Base-by-base conservation (phyloP, 1,140 invertebrate species). In the Cyclargus thomasi region DNA sequence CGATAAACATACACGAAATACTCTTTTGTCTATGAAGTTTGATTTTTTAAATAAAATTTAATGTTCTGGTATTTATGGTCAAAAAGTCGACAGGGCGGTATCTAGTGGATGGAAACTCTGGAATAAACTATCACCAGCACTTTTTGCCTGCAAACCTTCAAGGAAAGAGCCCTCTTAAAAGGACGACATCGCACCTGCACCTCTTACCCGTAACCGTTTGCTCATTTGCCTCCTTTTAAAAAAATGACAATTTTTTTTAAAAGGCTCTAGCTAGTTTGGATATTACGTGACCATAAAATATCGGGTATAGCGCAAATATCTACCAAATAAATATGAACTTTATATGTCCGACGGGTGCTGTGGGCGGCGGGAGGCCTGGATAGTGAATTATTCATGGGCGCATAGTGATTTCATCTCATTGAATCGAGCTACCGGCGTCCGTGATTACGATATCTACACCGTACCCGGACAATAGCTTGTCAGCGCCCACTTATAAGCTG, bases 331-430 rank as follows among this genome's bases (percentile, higher is more conserved):
- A 59, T 67, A 70, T 78, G 68, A 79, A 77, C 75, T 78, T 79
- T 82, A 80, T 81, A 65, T 17, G 47, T 47, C 53, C 64, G 39
- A 65, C 3, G 23, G 29, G 39, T 8, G 14, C 11, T 14, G 39
- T 47, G 8, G 39, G 18, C 59, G 73, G 64, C 69, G 75, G 70
- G 70, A 69, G 72, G 57, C 59, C 55, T 68, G 65, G 66, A 35
- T 67, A 72, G 75, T 88, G 86, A 86, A 88, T 88, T 83, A 88
- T 88, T 88, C 86, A 88, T 88, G 78, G 64, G 74, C 85, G 83
- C 86, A 88, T 87, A 88, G 86, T 88, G 86, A 88, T 88, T 88
- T 86, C 86, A 86, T 86, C 86, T 85, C 86, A 88, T 88, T 88
- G 83, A 87, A 86, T 84, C 79, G 82, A 78, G 78, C 78, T 78